Base-by-base conservation (phyloP, 2,888 invertebrate species). In the Malacosoma neustria region DNA sequence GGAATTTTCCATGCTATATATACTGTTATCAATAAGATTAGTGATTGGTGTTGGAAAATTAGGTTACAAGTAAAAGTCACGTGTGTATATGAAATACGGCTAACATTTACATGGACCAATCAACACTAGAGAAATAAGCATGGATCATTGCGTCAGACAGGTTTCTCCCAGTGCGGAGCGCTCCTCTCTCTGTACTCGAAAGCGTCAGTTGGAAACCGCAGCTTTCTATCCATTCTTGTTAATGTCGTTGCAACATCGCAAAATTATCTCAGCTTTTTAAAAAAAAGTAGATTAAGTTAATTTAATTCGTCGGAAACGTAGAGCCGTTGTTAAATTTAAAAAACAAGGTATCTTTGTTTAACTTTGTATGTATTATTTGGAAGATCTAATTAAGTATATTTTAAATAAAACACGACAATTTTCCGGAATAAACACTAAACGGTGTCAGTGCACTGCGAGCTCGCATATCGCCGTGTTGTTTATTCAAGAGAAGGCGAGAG, bases 201-300 rank as follows among this genome's bases (percentile, higher is more conserved):
- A 76, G 73, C 64, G 60, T 61, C 57, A 54, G 50, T 55, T 66
- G 71, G 70, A 74, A 70, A 67, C 62, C 53, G 44, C 63, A 61
- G 60, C 75, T 76, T 75, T 77, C 75, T 74, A 70, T 48, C 45
- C 54, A 45, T 49, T 49, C 48, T n/a, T n/a, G n/a, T n/a, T n/a
- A n/a, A n/a, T n/a, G n/a, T n/a, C n/a, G n/a, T n/a, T n/a, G n/a
- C n/a, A n/a, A n/a, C n/a, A n/a, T n/a, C n/a, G n/a, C n/a, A n/a
- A n/a, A n/a, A n/a, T n/a, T n/a, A n/a, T n/a, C n/a, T n/a, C n/a
- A n/a, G n/a, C n/a, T n/a, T n/a, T n/a, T n/a, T n/a, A n/a, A n/a
- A n/a, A n/a, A n/a, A n/a, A n/a, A n/a, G n/a, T n/a, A n/a, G n/a
- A n/a, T n/a, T n/a, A n/a, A n/a, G n/a, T n/a, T n/a, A n/a, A n/a